These are phyloP conservation scores for Tenthredo mesomela DNA, from an alignment of 2,888 invertebrate species.

Conservation along the genomic window DNA sequence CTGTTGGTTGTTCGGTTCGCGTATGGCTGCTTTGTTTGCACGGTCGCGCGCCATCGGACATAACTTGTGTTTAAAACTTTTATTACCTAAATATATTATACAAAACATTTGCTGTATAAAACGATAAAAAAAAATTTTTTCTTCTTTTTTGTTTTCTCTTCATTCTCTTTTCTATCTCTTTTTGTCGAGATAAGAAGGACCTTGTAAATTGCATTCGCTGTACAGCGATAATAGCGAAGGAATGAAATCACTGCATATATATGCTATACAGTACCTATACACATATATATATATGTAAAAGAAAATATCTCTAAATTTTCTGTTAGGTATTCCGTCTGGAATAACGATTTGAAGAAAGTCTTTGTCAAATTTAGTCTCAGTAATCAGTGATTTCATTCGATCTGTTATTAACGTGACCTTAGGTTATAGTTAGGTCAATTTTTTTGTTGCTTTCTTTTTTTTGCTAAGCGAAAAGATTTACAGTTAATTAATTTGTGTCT, in stretches of 20 bases:
- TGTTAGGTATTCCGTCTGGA: neutral
- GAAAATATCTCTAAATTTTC: neutral
- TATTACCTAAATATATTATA: constrained; percentile 52
- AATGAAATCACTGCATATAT: neutral
- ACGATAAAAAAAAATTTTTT: constrained; percentile 47
- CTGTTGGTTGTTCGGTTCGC: constrained; percentile 17
- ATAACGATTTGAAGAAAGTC: neutral
- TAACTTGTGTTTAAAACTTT: constrained; percentile 54
- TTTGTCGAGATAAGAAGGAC: constrained; percentile 31
- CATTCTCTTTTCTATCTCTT: neutral
- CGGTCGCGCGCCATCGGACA: constrained; percentile 55
- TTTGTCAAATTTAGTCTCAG: neutral
- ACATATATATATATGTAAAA: no score
- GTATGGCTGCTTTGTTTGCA: constrained; percentile 57
- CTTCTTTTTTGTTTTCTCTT: neutral
- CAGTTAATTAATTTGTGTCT: neutral
- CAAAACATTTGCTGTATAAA: constrained; percentile 56
- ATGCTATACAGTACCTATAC: neutral
- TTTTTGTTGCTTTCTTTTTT: neutral
- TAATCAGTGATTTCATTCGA: neutral
- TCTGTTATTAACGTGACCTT: neutral
- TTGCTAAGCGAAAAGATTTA: neutral
- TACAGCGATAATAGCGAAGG: constrained; percentile 2
- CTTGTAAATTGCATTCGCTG: neutral
- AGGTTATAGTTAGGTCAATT: neutral